Conservation (phyloP, 2,888 invertebrate species). For the Acanthacorydalis orientalis region DNA sequence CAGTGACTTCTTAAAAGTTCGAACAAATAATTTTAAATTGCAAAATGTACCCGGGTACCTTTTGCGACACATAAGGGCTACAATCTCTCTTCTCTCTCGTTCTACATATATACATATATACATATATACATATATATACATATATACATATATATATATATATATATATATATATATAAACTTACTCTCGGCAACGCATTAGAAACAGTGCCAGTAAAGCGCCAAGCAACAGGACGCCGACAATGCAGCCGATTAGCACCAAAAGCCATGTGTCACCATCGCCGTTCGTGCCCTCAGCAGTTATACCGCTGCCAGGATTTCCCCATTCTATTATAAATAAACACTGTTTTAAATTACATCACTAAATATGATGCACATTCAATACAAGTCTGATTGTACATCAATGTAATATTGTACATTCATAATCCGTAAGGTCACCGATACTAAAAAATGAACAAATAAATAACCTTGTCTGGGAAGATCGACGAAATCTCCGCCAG, state of each 20-base stretch:
- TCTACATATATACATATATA: no score
- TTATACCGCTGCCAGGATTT: conserved; percentile 53
- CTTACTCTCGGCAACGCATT: conserved; percentile 72
- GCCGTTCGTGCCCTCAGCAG: conserved; percentile 42
- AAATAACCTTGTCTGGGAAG: conserved; percentile 53
- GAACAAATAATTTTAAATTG: no score
- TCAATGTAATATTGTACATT: not conserved
- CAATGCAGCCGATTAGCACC: conserved; percentile 60
- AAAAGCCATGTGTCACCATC: conserved; percentile 72
- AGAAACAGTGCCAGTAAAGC: conserved; percentile 61
- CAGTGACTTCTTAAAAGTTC: no score
- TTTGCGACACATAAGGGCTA: no score
- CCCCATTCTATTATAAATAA: conserved; percentile 1
- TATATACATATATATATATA: no score
- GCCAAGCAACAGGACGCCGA: conserved; percentile 63
- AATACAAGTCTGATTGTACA: no score
- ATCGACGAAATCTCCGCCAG: conserved; percentile 50
- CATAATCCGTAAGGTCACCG: not conserved
- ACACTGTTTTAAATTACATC: conserved; percentile 1
- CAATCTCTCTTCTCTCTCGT: no score
- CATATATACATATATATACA: no score
- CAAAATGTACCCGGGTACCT: no score
- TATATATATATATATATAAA: conserved; percentile 13
- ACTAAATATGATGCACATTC: no score
- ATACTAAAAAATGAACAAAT: not conserved